These are phyloP conservation scores for Metridium senile DNA, from an alignment of 92 coral and sea anemone species.

Conservation along the genomic window DNA sequence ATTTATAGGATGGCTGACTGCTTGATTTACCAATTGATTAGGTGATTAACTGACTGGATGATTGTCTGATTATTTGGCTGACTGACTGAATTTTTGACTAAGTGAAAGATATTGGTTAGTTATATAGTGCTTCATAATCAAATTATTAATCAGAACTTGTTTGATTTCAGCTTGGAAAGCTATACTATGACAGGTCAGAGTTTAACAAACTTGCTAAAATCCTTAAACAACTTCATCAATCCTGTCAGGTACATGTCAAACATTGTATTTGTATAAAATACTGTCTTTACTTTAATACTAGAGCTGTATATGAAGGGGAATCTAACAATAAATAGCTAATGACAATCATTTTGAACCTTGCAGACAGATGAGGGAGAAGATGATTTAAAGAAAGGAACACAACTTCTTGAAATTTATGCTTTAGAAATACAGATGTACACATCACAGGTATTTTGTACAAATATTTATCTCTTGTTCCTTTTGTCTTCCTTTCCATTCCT, in stretches of 20 bases:
- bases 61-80: too few relatives aligned
- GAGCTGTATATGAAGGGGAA: too few relatives aligned
- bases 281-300: too few relatives aligned
- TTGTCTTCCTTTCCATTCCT: background rate
- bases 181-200: constrained; percentile 94
- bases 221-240: constrained; percentile 93
- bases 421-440: constrained; percentile 99
- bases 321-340: too few relatives aligned
- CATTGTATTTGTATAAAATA: too few relatives aligned
- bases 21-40: too few relatives aligned
- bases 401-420: constrained; percentile 93
- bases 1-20: too few relatives aligned
- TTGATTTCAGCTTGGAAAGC: constrained; percentile 74
- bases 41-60: too few relatives aligned
- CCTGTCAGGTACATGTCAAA: constrained; percentile 89
- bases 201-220: constrained; percentile 90
- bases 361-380: constrained; percentile 98
- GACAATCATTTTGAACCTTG: constrained; percentile 8
- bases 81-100: too few relatives aligned
- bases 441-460: constrained; percentile 66
- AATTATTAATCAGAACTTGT: too few relatives aligned
- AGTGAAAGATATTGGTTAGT: too few relatives aligned
- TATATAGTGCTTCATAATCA: too few relatives aligned
- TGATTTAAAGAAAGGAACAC: constrained; percentile 97
- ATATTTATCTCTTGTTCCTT: background rate